A percentile compares a stretch with the other conserved stretches of the same genome.
Evolutionary conservation across 2,888 invertebrate genomes (phyloP).

Genomic region (Tetragnatha montana): DNA sequence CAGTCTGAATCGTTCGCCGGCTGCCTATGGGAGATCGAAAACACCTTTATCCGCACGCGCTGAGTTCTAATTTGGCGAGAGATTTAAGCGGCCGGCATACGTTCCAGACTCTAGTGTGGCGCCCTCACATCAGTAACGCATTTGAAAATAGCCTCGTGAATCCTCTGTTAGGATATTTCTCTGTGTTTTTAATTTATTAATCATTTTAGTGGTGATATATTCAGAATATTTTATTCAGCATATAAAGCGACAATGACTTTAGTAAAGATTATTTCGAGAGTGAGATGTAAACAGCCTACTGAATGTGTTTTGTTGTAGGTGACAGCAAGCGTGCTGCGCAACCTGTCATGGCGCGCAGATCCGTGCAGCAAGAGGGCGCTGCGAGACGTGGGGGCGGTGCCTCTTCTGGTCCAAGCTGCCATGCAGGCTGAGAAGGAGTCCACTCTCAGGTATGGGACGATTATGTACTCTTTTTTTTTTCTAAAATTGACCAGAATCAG

Average conservation of each 20-base stretch:
- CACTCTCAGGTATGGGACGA: slow-evolving; percentile 81
- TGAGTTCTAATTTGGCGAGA: too few species aligned
- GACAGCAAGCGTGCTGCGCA: slow-evolving; percentile 95
- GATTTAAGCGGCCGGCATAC: too few species aligned
- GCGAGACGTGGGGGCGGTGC: slow-evolving; percentile 92
- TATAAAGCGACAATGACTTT: neutral
- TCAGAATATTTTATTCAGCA: neutral
- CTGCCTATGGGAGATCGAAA: too few species aligned
- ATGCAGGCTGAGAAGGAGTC: slow-evolving; percentile 95
- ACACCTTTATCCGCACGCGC: too few species aligned
- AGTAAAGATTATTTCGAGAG: too few species aligned
- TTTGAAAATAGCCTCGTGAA: too few species aligned
- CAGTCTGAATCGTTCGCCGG: too few species aligned
- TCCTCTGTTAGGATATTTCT: too few species aligned
- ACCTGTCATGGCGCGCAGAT: slow-evolving; percentile 98
- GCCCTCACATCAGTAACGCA: too few species aligned
- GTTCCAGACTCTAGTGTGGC: too few species aligned
- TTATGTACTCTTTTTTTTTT: too few species aligned
- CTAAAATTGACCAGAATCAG: too few species aligned
- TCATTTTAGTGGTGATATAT: neutral
- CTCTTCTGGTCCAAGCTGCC: slow-evolving; percentile 90
- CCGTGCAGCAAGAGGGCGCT: slow-evolving; percentile 91
- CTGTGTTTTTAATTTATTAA: neutral
- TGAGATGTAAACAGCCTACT: neutral
- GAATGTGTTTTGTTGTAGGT: slow-evolving; percentile 79